Conservation (phyloP, 2,797 vertebrate species). For the Mus caroli region DNA sequence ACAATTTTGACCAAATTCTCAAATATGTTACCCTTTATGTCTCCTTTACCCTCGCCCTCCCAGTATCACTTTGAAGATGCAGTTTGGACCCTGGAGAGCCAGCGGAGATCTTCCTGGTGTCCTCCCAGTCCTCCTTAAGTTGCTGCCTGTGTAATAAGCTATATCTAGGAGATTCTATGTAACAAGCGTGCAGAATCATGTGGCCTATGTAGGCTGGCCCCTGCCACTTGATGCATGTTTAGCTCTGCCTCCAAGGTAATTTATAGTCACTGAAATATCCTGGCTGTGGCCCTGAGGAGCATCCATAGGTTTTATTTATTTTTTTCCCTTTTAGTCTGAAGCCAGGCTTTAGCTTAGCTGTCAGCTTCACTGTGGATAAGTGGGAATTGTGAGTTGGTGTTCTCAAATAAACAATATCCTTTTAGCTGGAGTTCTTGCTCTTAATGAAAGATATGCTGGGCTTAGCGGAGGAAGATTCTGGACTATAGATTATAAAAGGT, state of each 20-base stretch:
- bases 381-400: neutral
- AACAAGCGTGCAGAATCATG: neutral
- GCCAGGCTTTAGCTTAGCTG: neutral
- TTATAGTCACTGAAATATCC: constrained; percentile 28
- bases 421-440: neutral
- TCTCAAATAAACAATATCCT: constrained; percentile 43
- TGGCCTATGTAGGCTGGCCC: neutral
- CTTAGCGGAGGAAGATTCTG: neutral
- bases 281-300: neutral
- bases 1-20: constrained; percentile 58
- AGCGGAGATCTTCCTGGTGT: neutral
- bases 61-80: neutral
- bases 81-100: neutral
- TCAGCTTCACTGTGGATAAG: neutral
- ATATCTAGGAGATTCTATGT: neutral
- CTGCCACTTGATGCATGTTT: neutral
- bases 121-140: neutral
- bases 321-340: neutral
- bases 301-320: neutral
- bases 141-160: neutral
- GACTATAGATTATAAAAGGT: constrained; percentile 57
- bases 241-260: neutral
- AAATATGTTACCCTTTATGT: neutral
- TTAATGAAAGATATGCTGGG: neutral
- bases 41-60: neutral